Evolutionary conservation across 2,888 invertebrate genomes (phyloP).

Genomic region (Macropis europaea): DNA sequence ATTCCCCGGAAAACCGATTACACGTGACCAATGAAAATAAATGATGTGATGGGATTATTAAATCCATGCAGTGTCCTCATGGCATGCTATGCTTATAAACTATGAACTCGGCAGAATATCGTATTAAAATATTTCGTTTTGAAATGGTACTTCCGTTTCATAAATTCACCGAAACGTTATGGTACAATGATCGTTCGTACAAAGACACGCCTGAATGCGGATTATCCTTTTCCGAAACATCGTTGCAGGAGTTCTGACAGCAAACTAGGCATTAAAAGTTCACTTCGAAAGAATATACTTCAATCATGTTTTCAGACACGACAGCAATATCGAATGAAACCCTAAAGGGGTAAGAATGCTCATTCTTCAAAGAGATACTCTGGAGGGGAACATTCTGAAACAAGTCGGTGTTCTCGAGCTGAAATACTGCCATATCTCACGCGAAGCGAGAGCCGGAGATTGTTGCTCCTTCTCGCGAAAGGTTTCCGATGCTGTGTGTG

Average conservation of each 20-base stretch:
- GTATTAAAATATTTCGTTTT: constrained; percentile 40
- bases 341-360: too few relatives aligned
- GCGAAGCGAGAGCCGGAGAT: constrained; percentile 35
- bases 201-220: not conserved
- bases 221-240: not conserved
- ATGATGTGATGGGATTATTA: constrained; percentile 46
- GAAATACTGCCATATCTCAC: constrained; percentile 40
- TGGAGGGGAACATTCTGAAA: constrained; percentile 7
- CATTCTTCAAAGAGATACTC: not conserved
- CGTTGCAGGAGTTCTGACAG: not conserved
- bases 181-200: not conserved
- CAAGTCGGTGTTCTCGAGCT: constrained; percentile 13
- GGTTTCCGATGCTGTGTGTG: constrained; percentile 45
- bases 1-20: constrained; percentile 48
- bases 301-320: not conserved
- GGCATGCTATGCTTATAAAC: constrained; percentile 14
- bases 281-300: not conserved
- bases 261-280: not conserved
- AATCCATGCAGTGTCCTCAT: constrained; percentile 29
- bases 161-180: not conserved
- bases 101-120: constrained; percentile 9
- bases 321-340: not conserved
- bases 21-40: constrained; percentile 37
- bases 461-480: constrained; percentile 55
- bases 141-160: constrained; percentile 12